Conservation (phyloP, 2,797 vertebrate genomes). For the Margarornis squamiger region DNA sequence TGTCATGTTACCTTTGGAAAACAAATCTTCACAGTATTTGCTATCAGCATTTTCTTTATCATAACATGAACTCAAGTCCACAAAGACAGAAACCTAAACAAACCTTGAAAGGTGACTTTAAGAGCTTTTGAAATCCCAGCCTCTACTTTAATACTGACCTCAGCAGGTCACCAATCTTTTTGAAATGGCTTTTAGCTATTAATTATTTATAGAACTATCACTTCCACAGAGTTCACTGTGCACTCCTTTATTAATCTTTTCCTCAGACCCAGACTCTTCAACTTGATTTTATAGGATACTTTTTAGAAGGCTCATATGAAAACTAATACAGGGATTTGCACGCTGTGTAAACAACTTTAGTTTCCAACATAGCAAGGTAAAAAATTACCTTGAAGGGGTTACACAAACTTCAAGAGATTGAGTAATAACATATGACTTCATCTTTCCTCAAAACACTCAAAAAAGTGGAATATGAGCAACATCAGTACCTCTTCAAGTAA, state of each 20-base stretch:
- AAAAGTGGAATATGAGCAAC: neutral
- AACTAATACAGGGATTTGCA: conserved; percentile 45
- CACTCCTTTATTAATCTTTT: conserved; percentile 36
- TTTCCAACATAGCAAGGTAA: conserved; percentile 34
- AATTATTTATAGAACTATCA: conserved; percentile 59
- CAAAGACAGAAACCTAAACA: conserved; percentile 53
- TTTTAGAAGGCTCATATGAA: conserved; percentile 28
- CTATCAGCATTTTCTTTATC: conserved; percentile 50
- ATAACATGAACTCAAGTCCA: conserved; percentile 28
- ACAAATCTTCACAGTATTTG: conserved; percentile 38
- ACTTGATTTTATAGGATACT: conserved; percentile 33
- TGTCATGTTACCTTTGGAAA: conserved; percentile 16
- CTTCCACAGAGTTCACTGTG: neutral
- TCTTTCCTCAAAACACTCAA: conserved; percentile 12
- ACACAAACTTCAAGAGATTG: conserved; percentile 44
- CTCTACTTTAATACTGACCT: conserved; percentile 36
- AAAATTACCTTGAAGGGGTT: conserved; percentile 43
- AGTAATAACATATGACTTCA: conserved; percentile 31
- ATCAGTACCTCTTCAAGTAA: neutral
- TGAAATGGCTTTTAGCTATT: conserved; percentile 54
- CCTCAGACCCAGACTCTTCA: conserved; percentile 26
- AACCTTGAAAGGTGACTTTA: conserved; percentile 43
- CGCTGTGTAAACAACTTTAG: conserved; percentile 38
- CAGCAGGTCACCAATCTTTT: conserved; percentile 9
- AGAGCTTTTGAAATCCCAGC: conserved; percentile 37